Conservation (phyloP, 2,113 vertebrate genomes). For the Epinephelus lanceolatus region DNA sequence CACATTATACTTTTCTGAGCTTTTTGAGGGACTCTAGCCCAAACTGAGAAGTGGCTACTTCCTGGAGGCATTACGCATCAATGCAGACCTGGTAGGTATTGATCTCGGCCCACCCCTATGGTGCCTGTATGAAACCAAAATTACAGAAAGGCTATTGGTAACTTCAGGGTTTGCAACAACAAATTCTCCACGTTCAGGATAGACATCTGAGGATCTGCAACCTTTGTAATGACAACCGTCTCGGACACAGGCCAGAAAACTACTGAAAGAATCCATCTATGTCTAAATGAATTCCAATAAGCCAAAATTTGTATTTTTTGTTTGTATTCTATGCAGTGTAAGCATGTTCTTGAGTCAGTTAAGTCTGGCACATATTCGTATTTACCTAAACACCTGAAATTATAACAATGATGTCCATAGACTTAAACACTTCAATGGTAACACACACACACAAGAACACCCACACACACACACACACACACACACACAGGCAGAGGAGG, state of each 20-base stretch:
- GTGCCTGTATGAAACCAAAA: no score
- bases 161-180: no score
- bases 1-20: no score
- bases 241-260: neutral
- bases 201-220: neutral
- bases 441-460: neutral
- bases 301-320: neutral
- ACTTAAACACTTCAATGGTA: neutral
- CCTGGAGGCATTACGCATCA: no score
- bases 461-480: slow-evolving; percentile 17
- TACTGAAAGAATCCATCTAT: neutral
- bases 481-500: slow-evolving; percentile 35
- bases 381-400: neutral
- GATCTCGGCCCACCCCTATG: no score
- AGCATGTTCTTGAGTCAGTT: neutral
- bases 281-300: neutral
- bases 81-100: no score
- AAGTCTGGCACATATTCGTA: neutral
- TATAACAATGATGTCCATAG: neutral
- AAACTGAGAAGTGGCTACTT: no score
- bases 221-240: neutral
- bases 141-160: no score
- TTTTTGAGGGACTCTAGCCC: no score
- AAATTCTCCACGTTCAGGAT: neutral
- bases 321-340: neutral